Evolutionary conservation across 2,888 invertebrate species (phyloP).

Genomic region (Netelia virgata): DNA sequence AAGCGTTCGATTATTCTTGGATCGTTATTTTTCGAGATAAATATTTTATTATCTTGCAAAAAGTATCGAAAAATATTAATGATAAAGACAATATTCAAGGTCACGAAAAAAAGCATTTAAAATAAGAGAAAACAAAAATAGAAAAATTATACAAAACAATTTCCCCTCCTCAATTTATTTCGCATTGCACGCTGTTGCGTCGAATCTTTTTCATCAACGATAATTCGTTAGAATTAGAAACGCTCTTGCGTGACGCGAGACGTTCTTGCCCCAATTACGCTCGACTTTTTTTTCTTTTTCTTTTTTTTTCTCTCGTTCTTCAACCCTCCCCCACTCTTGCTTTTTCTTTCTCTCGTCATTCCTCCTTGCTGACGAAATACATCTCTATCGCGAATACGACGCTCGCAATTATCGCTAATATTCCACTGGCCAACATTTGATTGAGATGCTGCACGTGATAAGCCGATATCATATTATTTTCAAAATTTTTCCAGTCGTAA

Average conservation of each 20-base stretch:
- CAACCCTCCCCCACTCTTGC: not conserved
- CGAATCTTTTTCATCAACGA: not conserved
- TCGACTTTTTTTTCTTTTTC: not conserved
- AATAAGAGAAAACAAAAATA: not conserved
- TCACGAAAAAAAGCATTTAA: not conserved
- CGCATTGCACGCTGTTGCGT: not conserved
- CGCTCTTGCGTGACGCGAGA: not conserved
- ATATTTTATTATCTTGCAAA: too few relatives aligned
- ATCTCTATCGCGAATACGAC: slow-evolving; percentile 88
- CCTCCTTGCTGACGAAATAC: slow-evolving; percentile 85
- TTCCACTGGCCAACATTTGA: slow-evolving; percentile 88
- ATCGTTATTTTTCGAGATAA: too few relatives aligned
- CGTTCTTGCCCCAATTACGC: slow-evolving; percentile 1
- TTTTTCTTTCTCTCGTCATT: slow-evolving; percentile 15
- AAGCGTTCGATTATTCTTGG: too few relatives aligned
- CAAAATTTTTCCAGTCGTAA: slow-evolving; percentile 81
- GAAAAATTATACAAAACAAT: not conserved
- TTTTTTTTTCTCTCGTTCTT: not conserved
- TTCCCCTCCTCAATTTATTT: not conserved
- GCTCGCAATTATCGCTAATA: slow-evolving; percentile 88
- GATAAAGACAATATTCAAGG: too few relatives aligned
- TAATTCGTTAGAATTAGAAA: slow-evolving; percentile 1
- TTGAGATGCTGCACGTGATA: slow-evolving; percentile 88
- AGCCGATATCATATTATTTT: slow-evolving; percentile 84
- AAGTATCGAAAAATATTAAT: too few relatives aligned